Evolutionary conservation across 2,888 invertebrate genomes (phyloP), one percentile per base, ranked within the genome.

Genomic region (Epinotia bilunana): DNA sequence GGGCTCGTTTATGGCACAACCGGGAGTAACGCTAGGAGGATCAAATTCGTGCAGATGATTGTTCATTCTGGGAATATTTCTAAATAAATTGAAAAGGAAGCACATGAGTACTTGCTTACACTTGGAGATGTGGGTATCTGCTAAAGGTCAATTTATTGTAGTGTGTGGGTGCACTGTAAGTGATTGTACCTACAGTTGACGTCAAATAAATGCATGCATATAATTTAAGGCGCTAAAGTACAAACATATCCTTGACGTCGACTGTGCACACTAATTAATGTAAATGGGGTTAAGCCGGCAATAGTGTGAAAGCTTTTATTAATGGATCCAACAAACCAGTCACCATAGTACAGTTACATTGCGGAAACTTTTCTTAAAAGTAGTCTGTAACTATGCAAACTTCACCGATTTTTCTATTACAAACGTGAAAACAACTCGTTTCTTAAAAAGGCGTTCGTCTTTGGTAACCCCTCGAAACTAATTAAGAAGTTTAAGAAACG

Each of bases 401-500:
- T 85, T 84, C 81, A 81, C 83, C 83, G 81, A 83, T 80, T 78
- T 81, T 79, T 81, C 79, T 81, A 82, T 85, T 85, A 81, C 81
- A 83, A 84, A 86, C 83, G 82, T 80, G 82, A 84, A 86, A 87
- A 88, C 85, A 87, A 87, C 87, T 85, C 83, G 79, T 84, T 79
- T 55, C 64, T 79, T 81, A 80, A 80, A 84, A 84, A 84, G 83
- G 81, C 83, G 81, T 83, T 81, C 80, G 83, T 83, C 80, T 58
- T 84, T 83, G 86, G 87, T 88, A 88, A 86, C 84, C 85, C 83
- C 86, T 86, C 83, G 86, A 82, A 88, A 88, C 89, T 91, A 91
- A 91, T 91, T 91, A 91, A 88, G 89, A 90, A 91, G 88, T 91
- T 90, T 85, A 84, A 82, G 83, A 77, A 90, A 88, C 87, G 88